These are phyloP conservation scores for Manis pentadactyla DNA, from an alignment of 2,797 vertebrate genomes.

Conservation along the genomic window DNA sequence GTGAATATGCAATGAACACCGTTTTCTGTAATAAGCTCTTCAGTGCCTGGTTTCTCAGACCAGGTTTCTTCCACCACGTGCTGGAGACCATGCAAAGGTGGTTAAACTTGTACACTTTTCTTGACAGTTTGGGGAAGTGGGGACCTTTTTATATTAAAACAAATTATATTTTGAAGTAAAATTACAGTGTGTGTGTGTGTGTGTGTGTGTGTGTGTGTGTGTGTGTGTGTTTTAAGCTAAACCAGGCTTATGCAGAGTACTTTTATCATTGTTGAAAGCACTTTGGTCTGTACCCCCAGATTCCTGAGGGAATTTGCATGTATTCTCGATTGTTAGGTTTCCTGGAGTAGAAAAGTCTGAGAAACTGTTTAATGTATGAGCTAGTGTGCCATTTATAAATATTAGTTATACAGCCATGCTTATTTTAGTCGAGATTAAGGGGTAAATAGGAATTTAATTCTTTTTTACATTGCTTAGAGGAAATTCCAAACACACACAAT, in stretches of 20 bases:
- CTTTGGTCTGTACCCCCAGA: too few relatives aligned
- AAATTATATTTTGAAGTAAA: slow-evolving; percentile 42
- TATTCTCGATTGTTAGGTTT: neutral
- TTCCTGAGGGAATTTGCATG: neutral
- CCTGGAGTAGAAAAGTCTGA: neutral
- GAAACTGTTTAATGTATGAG: neutral
- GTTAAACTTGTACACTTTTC: neutral
- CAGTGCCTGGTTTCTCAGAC: neutral
- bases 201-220: neutral
- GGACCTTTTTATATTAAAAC: slow-evolving; percentile 5
- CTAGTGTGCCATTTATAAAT: neutral
- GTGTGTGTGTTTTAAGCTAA: neutral
- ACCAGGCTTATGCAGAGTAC: neutral
- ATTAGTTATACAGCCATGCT: neutral
- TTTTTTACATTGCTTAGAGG: neutral
- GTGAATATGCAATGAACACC: neutral
- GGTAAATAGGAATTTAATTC: slow-evolving; percentile 22
- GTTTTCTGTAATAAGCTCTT: neutral
- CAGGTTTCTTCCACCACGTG: neutral
- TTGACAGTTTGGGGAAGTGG: neutral
- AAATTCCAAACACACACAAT: slow-evolving; percentile 39
- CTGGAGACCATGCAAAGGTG: neutral
- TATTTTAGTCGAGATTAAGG: slow-evolving; percentile 46
- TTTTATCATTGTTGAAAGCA: neutral
- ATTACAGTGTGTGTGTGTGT: neutral